Base-by-base conservation (phyloP, 2,888 invertebrate genomes). In the Isoperla grammatica region DNA sequence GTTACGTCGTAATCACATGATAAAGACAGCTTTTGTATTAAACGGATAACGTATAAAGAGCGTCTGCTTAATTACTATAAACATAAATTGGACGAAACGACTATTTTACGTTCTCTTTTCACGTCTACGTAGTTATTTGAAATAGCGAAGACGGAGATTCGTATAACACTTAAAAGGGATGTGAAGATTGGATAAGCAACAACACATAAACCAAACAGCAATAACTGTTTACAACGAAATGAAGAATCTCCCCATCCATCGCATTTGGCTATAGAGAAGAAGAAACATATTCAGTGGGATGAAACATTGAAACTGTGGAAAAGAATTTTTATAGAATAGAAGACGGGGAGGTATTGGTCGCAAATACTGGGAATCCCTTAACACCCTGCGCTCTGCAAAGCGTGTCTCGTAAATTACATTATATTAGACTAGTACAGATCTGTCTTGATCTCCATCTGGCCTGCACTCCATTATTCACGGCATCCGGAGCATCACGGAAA, bases 141-240 rank as follows among this genome's bases (percentile, higher is more conserved):
- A 50, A 50, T 12, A 29, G 49, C 22, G 29, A 50, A 50, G 49
- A 29, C 29, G 22, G 12, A 13, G 49, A 50, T 20, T 15, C 9
- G 29, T 15, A 22, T 15, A 35, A 15, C 49, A 50, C 49, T 50
- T 50, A 50, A 50, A 50, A 35, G 49, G 23, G 29, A 50, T 23
- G 49, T 29, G 49, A 50, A 50, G 49, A 50, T 50, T 50, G 49
- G 49, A 50, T 50, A 29, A 29, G 23, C 35, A 50, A 29, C 29
- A 50, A 50, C 49, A 50, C 35, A 50, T 50, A 50, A 50, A 50
- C 49, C 49, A 50, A 50, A 50, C 13, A 50, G 49, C 29, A 29
- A 23, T 15, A 15, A 22, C 49, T 15, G 23, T 50, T 50, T 50
- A 29, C 49, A 35, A 23, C 29, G 29, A 35, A 50, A 50, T 29